phyloP scores from a whole-genome alignment of 2,888 invertebrate genomes.

The Ganaspis brasiliensis region DNA sequence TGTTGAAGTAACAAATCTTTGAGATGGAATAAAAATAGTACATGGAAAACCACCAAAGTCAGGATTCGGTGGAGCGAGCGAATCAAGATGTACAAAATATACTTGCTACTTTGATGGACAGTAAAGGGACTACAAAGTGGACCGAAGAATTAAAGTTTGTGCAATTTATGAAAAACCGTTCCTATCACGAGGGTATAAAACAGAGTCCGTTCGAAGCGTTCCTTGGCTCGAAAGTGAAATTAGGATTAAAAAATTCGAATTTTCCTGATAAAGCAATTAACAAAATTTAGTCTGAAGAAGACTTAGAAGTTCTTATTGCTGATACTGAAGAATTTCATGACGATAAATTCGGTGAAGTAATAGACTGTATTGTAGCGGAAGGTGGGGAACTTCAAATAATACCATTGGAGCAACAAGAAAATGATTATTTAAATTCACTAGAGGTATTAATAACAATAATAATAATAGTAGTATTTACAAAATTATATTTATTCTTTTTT shows the following conservation, averaged over 20 bases:
- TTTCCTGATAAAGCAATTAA: background rate
- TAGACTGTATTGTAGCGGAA: background rate
- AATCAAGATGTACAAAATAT: no score
- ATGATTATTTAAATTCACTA: background rate
- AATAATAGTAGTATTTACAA: no score
- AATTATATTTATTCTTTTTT: no score
- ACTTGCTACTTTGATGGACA: slow-evolving; percentile 8
- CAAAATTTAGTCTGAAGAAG: background rate
- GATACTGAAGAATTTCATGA: background rate
- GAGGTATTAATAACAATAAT: no score
- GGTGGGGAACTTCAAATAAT: slow-evolving; percentile 2
- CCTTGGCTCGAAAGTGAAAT: no score
- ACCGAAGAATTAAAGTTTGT: background rate
- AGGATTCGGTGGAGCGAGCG: no score
- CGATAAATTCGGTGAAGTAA: background rate
- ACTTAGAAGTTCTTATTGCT: background rate
- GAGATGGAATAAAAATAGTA: no score
- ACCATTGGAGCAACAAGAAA: background rate
- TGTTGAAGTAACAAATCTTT: no score
- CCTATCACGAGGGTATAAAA: background rate
- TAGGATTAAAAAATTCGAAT: background rate
- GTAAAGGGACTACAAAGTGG: background rate
- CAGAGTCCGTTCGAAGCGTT: no score
- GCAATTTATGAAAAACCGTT: background rate
- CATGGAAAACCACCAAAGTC: no score